Conservation (phyloP, 2,113 vertebrate species). For the Poeciliopsis occidentalis region DNA sequence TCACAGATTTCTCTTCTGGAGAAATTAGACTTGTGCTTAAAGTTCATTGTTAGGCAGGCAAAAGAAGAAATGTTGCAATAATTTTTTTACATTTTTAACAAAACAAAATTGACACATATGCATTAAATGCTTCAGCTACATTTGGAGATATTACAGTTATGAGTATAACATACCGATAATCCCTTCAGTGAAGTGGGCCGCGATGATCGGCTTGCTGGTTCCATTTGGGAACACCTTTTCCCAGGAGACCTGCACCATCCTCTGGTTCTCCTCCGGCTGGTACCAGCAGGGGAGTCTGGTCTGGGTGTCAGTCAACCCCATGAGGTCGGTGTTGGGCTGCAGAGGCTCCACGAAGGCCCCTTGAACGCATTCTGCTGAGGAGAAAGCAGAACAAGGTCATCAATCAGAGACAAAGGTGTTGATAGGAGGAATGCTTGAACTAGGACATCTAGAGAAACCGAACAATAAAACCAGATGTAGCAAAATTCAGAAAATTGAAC, state of each 20-base stretch:
- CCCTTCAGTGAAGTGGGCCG: slow-evolving; percentile 64
- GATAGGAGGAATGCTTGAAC: background rate
- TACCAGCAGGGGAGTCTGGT: slow-evolving; percentile 77
- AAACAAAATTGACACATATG: too few species aligned
- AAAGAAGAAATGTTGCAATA: too few species aligned
- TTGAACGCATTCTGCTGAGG: slow-evolving; percentile 26
- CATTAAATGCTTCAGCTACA: too few species aligned
- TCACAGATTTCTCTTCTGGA: too few species aligned
- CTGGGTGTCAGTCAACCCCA: slow-evolving; percentile 52
- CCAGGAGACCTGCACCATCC: slow-evolving; percentile 80
- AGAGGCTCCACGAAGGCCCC: slow-evolving; percentile 68
- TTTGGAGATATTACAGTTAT: too few species aligned
- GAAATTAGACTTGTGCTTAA: too few species aligned
- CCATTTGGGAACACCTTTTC: slow-evolving; percentile 58
- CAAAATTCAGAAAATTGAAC: too few species aligned
- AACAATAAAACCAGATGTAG: too few species aligned
- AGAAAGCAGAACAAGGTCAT: background rate
- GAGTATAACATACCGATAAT: slow-evolving; percentile 55
- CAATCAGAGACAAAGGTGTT: background rate
- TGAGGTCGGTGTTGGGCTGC: slow-evolving; percentile 12
- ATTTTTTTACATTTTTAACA: too few species aligned
- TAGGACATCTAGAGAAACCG: background rate
- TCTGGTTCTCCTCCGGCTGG: slow-evolving; percentile 4
- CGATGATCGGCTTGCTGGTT: slow-evolving; percentile 72
- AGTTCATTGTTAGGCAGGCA: too few species aligned